These are phyloP conservation scores for Hyles lineata DNA, from an alignment of 2,888 invertebrate genomes.

Conservation along the genomic window DNA sequence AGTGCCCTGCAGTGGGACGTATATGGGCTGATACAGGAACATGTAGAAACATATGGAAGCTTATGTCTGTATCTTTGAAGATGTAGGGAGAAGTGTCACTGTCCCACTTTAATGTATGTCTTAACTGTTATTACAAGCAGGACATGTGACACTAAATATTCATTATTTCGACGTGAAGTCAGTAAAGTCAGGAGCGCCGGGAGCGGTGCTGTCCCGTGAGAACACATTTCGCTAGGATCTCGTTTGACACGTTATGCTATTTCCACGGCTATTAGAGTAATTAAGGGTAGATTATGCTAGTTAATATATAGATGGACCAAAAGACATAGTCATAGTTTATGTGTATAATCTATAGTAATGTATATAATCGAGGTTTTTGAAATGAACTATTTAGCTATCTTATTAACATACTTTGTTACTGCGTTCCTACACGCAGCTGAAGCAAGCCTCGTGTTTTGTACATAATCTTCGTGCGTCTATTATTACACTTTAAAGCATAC, in stretches of 20 bases:
- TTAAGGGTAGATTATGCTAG: neutral
- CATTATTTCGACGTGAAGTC: neutral
- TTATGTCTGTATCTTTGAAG: too few species aligned
- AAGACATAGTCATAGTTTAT: neutral
- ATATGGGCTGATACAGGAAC: too few species aligned
- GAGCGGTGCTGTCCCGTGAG: conserved; percentile 9
- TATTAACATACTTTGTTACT: conserved; percentile 1
- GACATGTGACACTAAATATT: neutral
- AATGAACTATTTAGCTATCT: neutral
- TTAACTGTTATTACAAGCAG: neutral
- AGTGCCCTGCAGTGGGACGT: too few species aligned
- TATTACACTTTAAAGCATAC: neutral
- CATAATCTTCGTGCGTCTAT: neutral
- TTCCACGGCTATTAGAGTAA: conserved; percentile 20
- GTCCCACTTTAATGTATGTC: too few species aligned
- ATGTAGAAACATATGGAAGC: too few species aligned
- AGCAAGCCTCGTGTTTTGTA: neutral
- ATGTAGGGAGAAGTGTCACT: too few species aligned
- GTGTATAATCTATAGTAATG: conserved; percentile 3
- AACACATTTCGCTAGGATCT: conserved; percentile 9
- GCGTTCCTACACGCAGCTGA: neutral
- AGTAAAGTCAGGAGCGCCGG: too few species aligned
- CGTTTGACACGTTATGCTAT: conserved; percentile 16
- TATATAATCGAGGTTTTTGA: neutral
- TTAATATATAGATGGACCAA: neutral